A percentile compares a stretch with the other conserved stretches of the same genome.
phyloP scores from a whole-genome alignment of 2,888 invertebrate species.

The Gastracanthus pulcherrimus region DNA sequence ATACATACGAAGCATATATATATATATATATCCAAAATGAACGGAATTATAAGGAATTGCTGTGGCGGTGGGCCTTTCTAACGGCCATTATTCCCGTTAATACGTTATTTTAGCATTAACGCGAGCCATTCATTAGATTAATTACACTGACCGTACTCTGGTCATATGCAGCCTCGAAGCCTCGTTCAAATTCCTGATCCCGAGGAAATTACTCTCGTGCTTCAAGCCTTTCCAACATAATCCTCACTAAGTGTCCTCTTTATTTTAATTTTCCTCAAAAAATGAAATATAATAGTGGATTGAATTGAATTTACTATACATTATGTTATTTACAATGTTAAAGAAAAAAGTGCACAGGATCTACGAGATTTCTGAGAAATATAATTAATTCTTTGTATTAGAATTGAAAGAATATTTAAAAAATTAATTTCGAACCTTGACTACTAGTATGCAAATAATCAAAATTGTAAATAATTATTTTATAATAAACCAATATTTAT shows the following conservation, averaged over 20 bases:
- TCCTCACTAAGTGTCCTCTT: slow-evolving; percentile 7
- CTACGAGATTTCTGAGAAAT: no score
- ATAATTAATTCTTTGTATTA: no score
- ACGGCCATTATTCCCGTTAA: slow-evolving; percentile 64
- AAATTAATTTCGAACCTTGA: no score
- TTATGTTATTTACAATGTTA: not conserved
- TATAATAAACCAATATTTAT: no score
- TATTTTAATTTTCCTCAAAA: slow-evolving; percentile 2
- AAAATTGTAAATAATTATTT: no score
- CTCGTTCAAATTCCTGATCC: slow-evolving; percentile 31
- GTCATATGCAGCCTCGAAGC: slow-evolving; percentile 37
- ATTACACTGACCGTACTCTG: slow-evolving; percentile 64
- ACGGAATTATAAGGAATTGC: slow-evolving; percentile 32
- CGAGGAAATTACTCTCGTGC: slow-evolving; percentile 9
- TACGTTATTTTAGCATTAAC: slow-evolving; percentile 67
- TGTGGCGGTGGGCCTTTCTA: not conserved
- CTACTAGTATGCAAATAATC: no score
- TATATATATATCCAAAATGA: slow-evolving; percentile 11
- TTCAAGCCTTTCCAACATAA: slow-evolving; percentile 1
- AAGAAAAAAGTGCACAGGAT: not conserved
- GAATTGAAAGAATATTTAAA: no score
- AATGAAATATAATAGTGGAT: not conserved
- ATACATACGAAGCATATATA: no score
- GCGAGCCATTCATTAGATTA: slow-evolving; percentile 65
- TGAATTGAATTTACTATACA: not conserved